phyloP scores from a whole-genome alignment of 2,113 vertebrate genomes.

The Rana temporaria region DNA sequence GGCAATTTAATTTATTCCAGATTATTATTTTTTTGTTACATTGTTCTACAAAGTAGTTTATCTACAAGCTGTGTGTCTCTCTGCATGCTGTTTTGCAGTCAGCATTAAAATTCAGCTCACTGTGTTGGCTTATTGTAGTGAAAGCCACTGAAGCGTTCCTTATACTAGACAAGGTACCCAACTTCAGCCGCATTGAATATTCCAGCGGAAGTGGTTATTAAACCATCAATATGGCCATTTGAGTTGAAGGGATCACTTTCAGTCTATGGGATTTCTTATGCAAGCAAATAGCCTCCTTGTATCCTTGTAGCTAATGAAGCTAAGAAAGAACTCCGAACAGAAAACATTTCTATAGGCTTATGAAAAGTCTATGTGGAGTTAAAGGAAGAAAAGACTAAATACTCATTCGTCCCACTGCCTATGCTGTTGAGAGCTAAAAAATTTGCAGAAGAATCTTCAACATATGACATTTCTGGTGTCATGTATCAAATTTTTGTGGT shows the following conservation, averaged over 20 bases:
- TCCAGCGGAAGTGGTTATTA: slow-evolving; percentile 38
- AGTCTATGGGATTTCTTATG: too few relatives aligned
- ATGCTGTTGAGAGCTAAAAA: too few relatives aligned
- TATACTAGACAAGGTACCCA: slow-evolving; percentile 7
- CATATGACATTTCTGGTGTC: too few relatives aligned
- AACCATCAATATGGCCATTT: slow-evolving; percentile 43
- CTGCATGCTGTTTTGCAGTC: slow-evolving; percentile 21
- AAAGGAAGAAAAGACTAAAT: too few relatives aligned
- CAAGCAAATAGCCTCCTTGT: too few relatives aligned
- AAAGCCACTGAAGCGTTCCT: slow-evolving; percentile 2
- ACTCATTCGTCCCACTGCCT: too few relatives aligned
- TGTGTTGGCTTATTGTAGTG: not conserved
- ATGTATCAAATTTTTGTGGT: too few relatives aligned
- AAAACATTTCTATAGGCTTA: too few relatives aligned
- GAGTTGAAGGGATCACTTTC: not conserved
- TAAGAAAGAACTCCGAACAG: too few relatives aligned
- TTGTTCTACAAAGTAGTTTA: not conserved
- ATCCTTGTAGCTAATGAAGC: too few relatives aligned
- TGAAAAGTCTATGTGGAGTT: too few relatives aligned
- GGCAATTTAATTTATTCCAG: slow-evolving; percentile 20
- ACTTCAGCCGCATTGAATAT: slow-evolving; percentile 10
- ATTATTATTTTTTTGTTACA: not conserved
- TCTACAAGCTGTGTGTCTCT: not conserved
- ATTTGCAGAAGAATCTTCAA: too few relatives aligned
- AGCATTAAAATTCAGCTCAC: slow-evolving; percentile 32